Percentiles rank a stretch among this genome's conserved stretches.
phyloP scores from a whole-genome alignment of 2,113 vertebrate species.

The Baryphthengus martii region DNA sequence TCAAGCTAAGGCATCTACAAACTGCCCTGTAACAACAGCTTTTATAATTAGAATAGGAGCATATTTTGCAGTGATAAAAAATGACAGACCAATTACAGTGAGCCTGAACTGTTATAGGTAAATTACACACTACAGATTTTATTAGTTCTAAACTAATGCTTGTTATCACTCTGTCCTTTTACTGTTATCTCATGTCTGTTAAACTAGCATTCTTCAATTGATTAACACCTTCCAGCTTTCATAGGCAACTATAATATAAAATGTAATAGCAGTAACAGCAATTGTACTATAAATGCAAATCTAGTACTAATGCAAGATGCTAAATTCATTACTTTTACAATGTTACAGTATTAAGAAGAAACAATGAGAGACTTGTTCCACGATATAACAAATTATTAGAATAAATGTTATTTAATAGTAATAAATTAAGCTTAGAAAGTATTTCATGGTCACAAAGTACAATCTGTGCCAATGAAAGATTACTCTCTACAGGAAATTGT shows the following conservation, averaged over 20 bases:
- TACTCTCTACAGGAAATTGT: neutral
- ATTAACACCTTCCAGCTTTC: conserved; percentile 34
- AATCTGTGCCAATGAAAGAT: neutral
- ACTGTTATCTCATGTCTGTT: conserved; percentile 12
- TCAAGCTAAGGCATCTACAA: neutral
- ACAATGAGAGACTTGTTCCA: neutral
- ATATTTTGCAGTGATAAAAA: conserved; percentile 32
- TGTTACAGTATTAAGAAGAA: neutral
- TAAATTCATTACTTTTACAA: neutral
- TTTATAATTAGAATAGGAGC: neutral
- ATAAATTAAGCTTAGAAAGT: neutral
- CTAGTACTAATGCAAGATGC: neutral
- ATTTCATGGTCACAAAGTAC: neutral
- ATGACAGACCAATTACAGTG: conserved; percentile 14
- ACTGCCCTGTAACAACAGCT: neutral
- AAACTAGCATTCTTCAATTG: neutral
- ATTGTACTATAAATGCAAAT: conserved; percentile 14
- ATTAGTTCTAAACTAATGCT: conserved; percentile 42
- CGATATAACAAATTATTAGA: neutral
- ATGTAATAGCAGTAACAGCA: neutral
- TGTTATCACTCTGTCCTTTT: conserved; percentile 2
- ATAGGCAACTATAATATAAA: conserved; percentile 13
- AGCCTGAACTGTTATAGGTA: conserved; percentile 23
- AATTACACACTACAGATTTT: conserved; percentile 29
- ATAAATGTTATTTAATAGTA: neutral